Conservation (phyloP, 2,797 vertebrate genomes). For the Australoheros facetus region DNA sequence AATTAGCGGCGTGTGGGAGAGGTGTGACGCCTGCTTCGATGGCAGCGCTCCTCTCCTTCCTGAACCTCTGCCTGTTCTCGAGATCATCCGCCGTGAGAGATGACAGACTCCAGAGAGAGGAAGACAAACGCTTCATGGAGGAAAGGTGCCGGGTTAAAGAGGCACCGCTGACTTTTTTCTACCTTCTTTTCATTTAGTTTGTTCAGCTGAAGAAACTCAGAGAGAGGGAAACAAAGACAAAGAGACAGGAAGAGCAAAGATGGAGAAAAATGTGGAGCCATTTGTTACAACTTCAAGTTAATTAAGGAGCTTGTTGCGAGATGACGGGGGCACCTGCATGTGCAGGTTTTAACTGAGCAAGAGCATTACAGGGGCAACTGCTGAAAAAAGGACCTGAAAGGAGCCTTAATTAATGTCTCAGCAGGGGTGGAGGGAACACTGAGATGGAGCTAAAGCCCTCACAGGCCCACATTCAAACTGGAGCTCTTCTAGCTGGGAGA, state of each 20-base stretch:
- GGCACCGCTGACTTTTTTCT: slow-evolving; percentile 49
- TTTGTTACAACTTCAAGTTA: slow-evolving; percentile 76
- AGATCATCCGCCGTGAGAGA: slow-evolving; percentile 71
- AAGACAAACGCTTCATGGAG: slow-evolving; percentile 71
- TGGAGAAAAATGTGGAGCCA: slow-evolving; percentile 57
- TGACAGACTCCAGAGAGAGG: slow-evolving; percentile 69
- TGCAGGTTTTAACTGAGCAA: slow-evolving; percentile 64
- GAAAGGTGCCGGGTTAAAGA: slow-evolving; percentile 62
- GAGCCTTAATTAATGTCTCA: slow-evolving; percentile 83
- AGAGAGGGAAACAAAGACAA: slow-evolving; percentile 32
- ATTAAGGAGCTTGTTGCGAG: slow-evolving; percentile 77
- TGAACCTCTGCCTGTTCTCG: slow-evolving; percentile 76
- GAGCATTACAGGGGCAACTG: slow-evolving; percentile 65
- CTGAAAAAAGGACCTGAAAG: slow-evolving; percentile 72
- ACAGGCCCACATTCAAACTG: slow-evolving; percentile 65
- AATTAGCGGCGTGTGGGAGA: slow-evolving; percentile 82
- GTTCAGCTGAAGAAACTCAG: slow-evolving; percentile 44
- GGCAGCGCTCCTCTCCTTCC: slow-evolving; percentile 73
- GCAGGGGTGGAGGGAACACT: slow-evolving; percentile 72
- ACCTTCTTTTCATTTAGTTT: slow-evolving; percentile 55
- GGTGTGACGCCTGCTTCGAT: slow-evolving; percentile 79
- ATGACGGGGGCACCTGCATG: slow-evolving; percentile 71
- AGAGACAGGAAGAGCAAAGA: slow-evolving; percentile 32
- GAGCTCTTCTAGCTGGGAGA: slow-evolving; percentile 66
- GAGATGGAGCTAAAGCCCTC: slow-evolving; percentile 69